Evolutionary conservation across 2,888 invertebrate species (phyloP).

Genomic region (Eulithis prunata): DNA sequence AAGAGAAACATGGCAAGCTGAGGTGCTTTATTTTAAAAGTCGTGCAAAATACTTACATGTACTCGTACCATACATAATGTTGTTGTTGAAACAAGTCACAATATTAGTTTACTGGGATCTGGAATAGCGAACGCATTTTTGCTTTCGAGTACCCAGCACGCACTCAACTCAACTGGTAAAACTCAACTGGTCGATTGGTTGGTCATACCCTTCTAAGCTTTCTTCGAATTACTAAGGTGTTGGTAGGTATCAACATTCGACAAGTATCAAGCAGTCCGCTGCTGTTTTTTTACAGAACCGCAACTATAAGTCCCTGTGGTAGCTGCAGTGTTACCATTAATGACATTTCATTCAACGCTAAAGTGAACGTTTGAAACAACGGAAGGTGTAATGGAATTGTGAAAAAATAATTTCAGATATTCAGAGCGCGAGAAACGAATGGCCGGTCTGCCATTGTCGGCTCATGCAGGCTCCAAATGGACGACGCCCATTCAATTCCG

Average conservation of each 20-base stretch:
- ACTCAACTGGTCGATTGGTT: too few species aligned
- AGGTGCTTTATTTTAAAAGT: too few species aligned
- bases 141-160: too few species aligned
- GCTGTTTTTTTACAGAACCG: background rate
- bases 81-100: too few species aligned
- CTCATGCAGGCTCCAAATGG: constrained; percentile 75
- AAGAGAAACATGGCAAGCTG: too few species aligned
- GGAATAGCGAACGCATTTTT: too few species aligned
- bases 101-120: too few species aligned
- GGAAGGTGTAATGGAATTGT: constrained; percentile 68
- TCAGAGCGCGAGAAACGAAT: constrained; percentile 70
- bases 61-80: too few species aligned
- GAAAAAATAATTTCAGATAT: constrained; percentile 75
- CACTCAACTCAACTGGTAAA: too few species aligned
- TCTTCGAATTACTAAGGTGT: too few species aligned
- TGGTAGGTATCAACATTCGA: background rate
- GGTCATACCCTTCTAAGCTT: too few species aligned
- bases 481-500: constrained; percentile 79
- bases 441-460: constrained; percentile 71
- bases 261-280: background rate
- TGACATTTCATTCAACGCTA: constrained; percentile 36
- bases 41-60: too few species aligned
- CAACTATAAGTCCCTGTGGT: background rate
- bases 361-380: constrained; percentile 48
- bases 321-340: constrained; percentile 3